Conservation (phyloP, 2,888 invertebrate genomes). For the Stenotaenia linearis region DNA sequence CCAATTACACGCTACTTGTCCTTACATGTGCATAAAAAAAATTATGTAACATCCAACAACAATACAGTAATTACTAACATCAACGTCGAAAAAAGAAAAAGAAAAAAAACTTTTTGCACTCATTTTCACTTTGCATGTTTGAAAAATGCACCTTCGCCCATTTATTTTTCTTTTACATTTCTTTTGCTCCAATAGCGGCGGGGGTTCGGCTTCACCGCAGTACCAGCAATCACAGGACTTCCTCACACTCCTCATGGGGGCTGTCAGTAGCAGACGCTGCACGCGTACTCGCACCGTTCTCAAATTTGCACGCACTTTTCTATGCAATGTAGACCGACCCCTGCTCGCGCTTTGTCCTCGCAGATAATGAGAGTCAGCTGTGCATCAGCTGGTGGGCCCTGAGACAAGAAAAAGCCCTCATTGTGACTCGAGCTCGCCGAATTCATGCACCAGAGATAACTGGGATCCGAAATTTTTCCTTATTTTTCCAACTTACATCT, state of each 20-base stretch:
- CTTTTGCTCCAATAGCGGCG: conserved; percentile 16
- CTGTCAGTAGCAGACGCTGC: conserved; percentile 24
- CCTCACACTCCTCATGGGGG: conserved; percentile 26
- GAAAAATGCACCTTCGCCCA: conserved; percentile 8
- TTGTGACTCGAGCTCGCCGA: not conserved
- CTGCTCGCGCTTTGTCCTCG: conserved; percentile 28
- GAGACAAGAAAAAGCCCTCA: conserved; percentile 1
- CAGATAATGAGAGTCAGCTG: conserved; percentile 37
- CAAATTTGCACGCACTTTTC: conserved; percentile 26
- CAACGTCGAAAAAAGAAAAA: too few relatives aligned
- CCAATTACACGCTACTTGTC: not conserved
- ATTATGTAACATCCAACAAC: not conserved
- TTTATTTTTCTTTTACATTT: conserved; percentile 24
- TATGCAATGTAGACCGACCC: conserved; percentile 24
- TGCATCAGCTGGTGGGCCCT: conserved; percentile 35
- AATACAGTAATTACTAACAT: not conserved
- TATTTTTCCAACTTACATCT: not conserved
- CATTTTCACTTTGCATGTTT: not conserved
- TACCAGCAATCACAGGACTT: conserved; percentile 26
- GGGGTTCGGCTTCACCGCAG: conserved; percentile 19
- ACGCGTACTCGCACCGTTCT: conserved; percentile 24
- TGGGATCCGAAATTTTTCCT: not conserved
- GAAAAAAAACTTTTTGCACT: too few relatives aligned
- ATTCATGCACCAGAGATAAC: not conserved
- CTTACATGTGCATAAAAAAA: not conserved